Percentiles rank a stretch among this genome's conserved stretches.
These are phyloP conservation scores for Petrocephalus sullivani DNA, from an alignment of 2,797 vertebrate species.

Conservation along the genomic window DNA sequence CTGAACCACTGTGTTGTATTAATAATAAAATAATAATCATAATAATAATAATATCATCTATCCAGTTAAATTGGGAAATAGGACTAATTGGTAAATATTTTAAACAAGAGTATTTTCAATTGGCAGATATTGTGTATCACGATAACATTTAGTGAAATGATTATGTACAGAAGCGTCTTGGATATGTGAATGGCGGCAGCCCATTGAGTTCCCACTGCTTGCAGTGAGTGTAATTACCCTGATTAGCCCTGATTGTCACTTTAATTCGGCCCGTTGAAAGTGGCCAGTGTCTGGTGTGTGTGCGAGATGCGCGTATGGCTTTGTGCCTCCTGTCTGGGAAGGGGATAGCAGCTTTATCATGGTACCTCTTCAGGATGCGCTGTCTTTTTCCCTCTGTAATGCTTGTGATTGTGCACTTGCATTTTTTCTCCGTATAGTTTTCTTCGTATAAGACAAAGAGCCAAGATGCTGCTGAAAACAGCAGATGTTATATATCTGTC, in stretches of 20 bases:
- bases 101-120: neutral
- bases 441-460: neutral
- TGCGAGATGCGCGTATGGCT: neutral
- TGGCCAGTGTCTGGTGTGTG: neutral
- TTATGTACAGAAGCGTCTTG: neutral
- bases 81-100: neutral
- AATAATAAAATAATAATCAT: neutral
- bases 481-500: neutral
- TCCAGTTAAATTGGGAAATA: neutral
- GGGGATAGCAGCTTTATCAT: neutral
- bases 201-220: neutral
- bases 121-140: neutral
- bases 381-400: too few species aligned
- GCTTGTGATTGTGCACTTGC: too few species aligned
- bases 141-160: neutral
- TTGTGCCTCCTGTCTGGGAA: neutral
- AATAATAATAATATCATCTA: neutral
- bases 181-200: neutral
- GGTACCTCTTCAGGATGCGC: neutral
- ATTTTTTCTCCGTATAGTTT: too few species aligned
- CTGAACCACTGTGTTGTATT: neutral
- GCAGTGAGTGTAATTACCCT: neutral
- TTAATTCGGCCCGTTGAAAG: neutral
- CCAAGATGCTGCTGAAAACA: neutral
- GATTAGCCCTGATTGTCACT: neutral